Percentiles rank a stretch among this genome's conserved stretches.
Evolutionary conservation across 2,888 invertebrate species (phyloP).

Genomic region (Trachelus iudaicus): DNA sequence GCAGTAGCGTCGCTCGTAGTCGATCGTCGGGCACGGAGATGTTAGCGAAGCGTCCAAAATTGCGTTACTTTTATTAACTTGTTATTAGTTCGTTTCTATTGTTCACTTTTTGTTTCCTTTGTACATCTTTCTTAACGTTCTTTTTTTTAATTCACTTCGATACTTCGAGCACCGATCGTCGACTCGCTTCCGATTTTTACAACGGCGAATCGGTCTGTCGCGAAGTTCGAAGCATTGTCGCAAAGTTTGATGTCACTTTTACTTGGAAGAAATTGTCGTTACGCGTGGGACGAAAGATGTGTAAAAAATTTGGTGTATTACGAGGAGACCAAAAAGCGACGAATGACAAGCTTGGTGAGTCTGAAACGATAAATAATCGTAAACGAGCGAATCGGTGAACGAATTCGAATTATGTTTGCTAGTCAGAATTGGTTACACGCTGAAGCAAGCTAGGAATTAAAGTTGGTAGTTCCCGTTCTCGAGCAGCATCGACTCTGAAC

Average conservation of each 20-base stretch:
- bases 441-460: slow-evolving; percentile 47
- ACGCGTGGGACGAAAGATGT: neutral
- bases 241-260: neutral
- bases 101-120: slow-evolving; percentile 9
- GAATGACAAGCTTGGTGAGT: neutral
- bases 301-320: neutral
- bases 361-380: neutral
- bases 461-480: slow-evolving; percentile 35
- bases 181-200: slow-evolving; percentile 5
- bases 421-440: slow-evolving; percentile 63
- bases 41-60: slow-evolving; percentile 22
- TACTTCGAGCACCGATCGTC: slow-evolving; percentile 34
- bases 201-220: neutral
- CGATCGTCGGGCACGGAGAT: slow-evolving; percentile 1
- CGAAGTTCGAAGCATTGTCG: neutral
- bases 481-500: slow-evolving; percentile 45
- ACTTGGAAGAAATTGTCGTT: neutral
- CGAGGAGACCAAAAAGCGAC: neutral
- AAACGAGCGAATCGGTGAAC: slow-evolving; percentile 45
- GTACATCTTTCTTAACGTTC: slow-evolving; percentile 36
- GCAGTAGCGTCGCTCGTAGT: neutral
- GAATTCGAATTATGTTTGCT: slow-evolving; percentile 62
- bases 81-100: slow-evolving; percentile 5
- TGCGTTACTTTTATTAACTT: slow-evolving; percentile 10
- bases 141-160: slow-evolving; percentile 28